phyloP scores from a whole-genome alignment of 2,113 vertebrate species.

The Rhagologus leucostigma region DNA sequence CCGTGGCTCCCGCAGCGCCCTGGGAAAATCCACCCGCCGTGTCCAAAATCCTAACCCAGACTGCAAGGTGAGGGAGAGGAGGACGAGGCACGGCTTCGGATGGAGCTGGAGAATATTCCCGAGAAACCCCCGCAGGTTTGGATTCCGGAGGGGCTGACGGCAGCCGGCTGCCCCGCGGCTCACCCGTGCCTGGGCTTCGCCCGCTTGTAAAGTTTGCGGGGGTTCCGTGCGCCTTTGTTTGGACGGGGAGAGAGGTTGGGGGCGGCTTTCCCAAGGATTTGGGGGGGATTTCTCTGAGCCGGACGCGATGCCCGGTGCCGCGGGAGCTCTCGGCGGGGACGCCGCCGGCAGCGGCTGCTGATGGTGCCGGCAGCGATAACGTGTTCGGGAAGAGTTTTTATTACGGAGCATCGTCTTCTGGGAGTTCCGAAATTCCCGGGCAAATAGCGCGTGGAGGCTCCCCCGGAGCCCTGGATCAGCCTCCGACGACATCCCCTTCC shows the following conservation, averaged over 20 bases:
- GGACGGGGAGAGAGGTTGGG: not conserved
- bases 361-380: not conserved
- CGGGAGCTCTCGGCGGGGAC: not conserved
- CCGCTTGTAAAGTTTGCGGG: not conserved
- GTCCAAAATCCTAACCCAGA: not conserved
- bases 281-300: not conserved
- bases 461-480: not conserved
- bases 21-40: not conserved
- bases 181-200: rapidly evolving
- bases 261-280: not conserved
- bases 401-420: not conserved
- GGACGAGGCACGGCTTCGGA: not conserved
- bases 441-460: not conserved
- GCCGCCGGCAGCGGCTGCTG: not conserved
- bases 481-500: not conserved
- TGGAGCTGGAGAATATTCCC: conserved; percentile 24
- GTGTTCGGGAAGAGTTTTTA: not conserved
- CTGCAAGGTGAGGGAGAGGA: conserved; percentile 13
- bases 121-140: not conserved
- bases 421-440: not conserved
- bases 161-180: not conserved
- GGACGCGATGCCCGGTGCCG: not conserved
- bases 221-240: not conserved
- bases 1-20: not conserved
- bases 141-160: not conserved